Evolutionary conservation across 92 coral and sea anemone genomes (phyloP).

Genomic region (Phenganax stokvisi): DNA sequence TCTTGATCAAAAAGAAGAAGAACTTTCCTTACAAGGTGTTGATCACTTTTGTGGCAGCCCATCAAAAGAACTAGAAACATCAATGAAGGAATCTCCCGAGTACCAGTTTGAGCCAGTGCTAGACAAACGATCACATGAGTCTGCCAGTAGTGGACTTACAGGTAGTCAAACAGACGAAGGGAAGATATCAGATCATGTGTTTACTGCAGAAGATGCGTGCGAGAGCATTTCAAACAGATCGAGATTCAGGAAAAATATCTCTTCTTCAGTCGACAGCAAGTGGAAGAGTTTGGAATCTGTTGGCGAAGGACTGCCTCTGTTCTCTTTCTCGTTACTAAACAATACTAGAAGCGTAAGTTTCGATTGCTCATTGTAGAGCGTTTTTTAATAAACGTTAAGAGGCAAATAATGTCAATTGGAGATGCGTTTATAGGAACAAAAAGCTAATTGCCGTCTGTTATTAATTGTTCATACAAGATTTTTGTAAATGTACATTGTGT

Average conservation of each 20-base stretch:
- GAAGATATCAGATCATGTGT: neutral
- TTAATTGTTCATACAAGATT: no score
- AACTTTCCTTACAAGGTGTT: neutral
- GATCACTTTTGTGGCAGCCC: neutral
- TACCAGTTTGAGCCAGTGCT: neutral
- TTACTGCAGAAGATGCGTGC: neutral
- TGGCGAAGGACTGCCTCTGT: constrained; percentile 16
- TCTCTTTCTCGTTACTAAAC: neutral
- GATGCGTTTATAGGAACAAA: no score
- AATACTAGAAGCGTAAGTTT: neutral
- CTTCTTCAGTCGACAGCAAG: constrained; percentile 13
- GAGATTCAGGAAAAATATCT: neutral
- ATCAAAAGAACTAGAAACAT: neutral
- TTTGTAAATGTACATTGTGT: no score
- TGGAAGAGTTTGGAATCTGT: constrained; percentile 19
- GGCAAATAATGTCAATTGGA: no score
- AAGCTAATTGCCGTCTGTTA: no score
- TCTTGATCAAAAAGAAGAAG: neutral
- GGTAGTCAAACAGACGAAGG: constrained; percentile 4
- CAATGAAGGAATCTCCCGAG: neutral
- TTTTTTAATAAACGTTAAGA: no score
- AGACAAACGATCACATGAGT: neutral
- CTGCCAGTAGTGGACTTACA: neutral
- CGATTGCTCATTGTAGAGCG: no score
- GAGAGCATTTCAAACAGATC: neutral